phyloP scores from a whole-genome alignment of 2,888 invertebrate species.

The Watsonalla cultraria region DNA sequence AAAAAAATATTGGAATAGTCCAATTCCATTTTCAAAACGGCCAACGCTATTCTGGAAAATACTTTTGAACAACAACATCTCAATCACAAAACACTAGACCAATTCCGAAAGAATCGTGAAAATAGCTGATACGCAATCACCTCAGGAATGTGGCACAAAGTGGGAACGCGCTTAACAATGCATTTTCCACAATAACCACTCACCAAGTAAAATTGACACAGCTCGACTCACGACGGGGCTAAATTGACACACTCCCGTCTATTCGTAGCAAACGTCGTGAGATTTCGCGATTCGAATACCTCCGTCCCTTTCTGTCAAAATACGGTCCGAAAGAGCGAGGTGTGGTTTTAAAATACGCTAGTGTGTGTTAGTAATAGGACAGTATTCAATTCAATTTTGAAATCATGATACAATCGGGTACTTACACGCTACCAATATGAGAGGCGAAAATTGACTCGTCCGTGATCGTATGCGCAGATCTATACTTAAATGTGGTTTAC shows the following conservation, averaged over 20 bases:
- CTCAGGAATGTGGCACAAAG: conserved; percentile 53
- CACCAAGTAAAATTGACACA: conserved; percentile 56
- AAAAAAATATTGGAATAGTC: too few species aligned
- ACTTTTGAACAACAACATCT: not conserved
- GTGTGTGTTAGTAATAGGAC: conserved; percentile 32
- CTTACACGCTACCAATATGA: conserved; percentile 71
- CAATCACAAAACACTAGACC: conserved; percentile 18
- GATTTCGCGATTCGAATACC: conserved; percentile 16
- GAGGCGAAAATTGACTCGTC: conserved; percentile 66
- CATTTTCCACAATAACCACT: conserved; percentile 34
- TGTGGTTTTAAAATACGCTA: conserved; percentile 20
- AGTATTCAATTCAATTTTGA: conserved; percentile 68
- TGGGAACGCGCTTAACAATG: conserved; percentile 35
- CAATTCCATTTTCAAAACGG: too few species aligned
- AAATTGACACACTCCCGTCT: conserved; percentile 51
- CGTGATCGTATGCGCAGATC: conserved; percentile 48
- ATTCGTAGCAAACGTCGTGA: conserved; percentile 4
- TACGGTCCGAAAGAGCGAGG: conserved; percentile 12
- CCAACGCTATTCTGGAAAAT: not conserved
- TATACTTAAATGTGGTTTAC: conserved; percentile 50
- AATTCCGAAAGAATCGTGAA: conserved; percentile 39
- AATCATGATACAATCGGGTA: conserved; percentile 61
- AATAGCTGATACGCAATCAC: conserved; percentile 58
- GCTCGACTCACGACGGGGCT: conserved; percentile 34
- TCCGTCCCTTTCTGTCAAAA: conserved; percentile 18